These are phyloP conservation scores for Dasypolia templi DNA, from an alignment of 2,888 invertebrate species.

Conservation along the genomic window DNA sequence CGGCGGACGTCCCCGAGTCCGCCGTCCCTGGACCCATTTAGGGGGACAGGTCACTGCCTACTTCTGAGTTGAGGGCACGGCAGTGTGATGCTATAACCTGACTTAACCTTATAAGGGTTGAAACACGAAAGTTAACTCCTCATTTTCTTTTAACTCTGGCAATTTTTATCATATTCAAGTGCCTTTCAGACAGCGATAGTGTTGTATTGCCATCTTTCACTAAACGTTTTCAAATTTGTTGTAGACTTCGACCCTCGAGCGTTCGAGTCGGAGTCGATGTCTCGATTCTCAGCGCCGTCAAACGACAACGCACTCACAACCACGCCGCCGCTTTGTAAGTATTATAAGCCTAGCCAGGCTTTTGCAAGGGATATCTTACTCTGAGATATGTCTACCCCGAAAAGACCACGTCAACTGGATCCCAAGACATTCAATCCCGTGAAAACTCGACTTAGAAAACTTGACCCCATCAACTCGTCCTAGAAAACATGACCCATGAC, in stretches of 20 bases:
- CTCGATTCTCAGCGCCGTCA: slow-evolving; percentile 78
- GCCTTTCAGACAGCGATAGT: neutral
- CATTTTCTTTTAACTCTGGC: too few relatives aligned
- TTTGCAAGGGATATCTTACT: neutral
- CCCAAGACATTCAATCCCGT: neutral
- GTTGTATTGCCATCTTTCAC: slow-evolving; percentile 2
- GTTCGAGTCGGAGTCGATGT: slow-evolving; percentile 91
- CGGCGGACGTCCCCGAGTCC: too few relatives aligned
- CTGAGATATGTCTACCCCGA: neutral
- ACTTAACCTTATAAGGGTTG: too few relatives aligned
- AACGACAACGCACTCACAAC: slow-evolving; percentile 77
- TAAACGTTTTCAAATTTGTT: neutral
- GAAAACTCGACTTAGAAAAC: too few relatives aligned
- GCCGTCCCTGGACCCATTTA: too few relatives aligned
- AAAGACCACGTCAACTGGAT: neutral
- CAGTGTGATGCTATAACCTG: too few relatives aligned
- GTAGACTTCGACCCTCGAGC: slow-evolving; percentile 97
- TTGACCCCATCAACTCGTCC: neutral
- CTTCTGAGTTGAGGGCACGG: too few relatives aligned
- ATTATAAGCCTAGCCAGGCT: neutral
- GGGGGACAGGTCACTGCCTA: too few relatives aligned
- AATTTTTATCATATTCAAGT: too few relatives aligned
- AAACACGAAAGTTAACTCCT: too few relatives aligned
- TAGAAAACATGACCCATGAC: too few relatives aligned
- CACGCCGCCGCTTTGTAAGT: slow-evolving; percentile 93